Evolutionary conservation across 2,888 invertebrate genomes (phyloP).

Genomic region (Petrolisthes cinctipes): DNA sequence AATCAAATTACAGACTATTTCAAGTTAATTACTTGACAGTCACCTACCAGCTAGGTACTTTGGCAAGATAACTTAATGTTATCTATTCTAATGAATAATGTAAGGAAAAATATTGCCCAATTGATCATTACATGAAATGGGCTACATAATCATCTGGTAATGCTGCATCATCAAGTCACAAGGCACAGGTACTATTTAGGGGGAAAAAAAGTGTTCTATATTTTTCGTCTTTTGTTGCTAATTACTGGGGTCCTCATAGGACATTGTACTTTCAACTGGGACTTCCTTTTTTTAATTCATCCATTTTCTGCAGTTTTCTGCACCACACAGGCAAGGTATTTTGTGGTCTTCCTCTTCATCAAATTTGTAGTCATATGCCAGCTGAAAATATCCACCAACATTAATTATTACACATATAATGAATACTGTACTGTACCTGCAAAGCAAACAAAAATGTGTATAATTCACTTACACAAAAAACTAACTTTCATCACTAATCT

Average conservation of each 20-base stretch:
- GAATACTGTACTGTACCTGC: not conserved
- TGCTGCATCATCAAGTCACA: constrained; percentile 19
- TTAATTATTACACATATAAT: not conserved
- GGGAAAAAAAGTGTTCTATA: not conserved
- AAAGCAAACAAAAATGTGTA: not conserved
- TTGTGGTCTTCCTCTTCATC: constrained; percentile 99
- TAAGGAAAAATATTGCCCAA: constrained; percentile 26
- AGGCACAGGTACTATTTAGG: constrained; percentile 25
- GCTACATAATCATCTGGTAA: constrained; percentile 17
- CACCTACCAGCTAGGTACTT: constrained; percentile 38
- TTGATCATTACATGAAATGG: constrained; percentile 23
- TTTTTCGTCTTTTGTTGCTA: constrained; percentile 29
- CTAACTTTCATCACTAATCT: too few species aligned
- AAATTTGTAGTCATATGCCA: constrained; percentile 95
- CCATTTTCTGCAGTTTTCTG: constrained; percentile 99
- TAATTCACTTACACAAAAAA: not conserved
- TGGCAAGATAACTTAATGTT: constrained; percentile 40
- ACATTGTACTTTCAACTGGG: constrained; percentile 40
- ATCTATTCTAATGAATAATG: constrained; percentile 35
- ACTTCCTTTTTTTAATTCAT: constrained; percentile 83
- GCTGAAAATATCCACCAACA: constrained; percentile 73
- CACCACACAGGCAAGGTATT: constrained; percentile 98
- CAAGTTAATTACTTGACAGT: constrained; percentile 20
- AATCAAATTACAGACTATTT: constrained; percentile 32
- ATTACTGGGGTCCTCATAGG: constrained; percentile 33